Evolutionary conservation across 1,140 invertebrate genomes (phyloP).

Genomic region (Zophobas morio): DNA sequence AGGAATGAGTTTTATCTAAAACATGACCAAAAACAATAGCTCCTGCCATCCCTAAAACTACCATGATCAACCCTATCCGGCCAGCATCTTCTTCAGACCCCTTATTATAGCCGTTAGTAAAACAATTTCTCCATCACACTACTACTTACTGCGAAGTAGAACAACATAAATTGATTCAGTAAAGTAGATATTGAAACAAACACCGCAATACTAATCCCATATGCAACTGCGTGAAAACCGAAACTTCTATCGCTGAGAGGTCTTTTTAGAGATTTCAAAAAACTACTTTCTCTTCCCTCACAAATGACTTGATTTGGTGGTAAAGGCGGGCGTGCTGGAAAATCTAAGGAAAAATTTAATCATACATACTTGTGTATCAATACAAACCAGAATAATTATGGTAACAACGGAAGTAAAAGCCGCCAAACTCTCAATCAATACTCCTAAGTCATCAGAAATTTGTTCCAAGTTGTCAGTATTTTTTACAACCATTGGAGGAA

Average conservation of each 20-base stretch:
- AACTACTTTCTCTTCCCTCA: conserved; percentile 44
- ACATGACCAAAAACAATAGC: conserved; percentile 78
- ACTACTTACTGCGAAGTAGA: conserved; percentile 57
- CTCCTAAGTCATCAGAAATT: conserved; percentile 64
- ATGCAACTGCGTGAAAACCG: conserved; percentile 52
- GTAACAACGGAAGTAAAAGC: conserved; percentile 50
- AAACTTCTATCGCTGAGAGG: conserved; percentile 53
- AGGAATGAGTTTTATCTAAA: conserved; percentile 74
- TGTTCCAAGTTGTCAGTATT: conserved; percentile 66
- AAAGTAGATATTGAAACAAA: conserved; percentile 54
- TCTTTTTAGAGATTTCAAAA: conserved; percentile 45
- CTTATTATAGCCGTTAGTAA: conserved; percentile 18
- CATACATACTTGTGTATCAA: not conserved
- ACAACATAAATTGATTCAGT: conserved; percentile 57
- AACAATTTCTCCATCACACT: too few relatives aligned
- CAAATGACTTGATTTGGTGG: conserved; percentile 37
- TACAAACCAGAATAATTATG: conserved; percentile 51
- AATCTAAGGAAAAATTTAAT: conserved; percentile 45
- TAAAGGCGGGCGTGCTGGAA: conserved; percentile 47
- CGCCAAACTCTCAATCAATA: conserved; percentile 44
- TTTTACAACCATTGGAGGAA: conserved; percentile 68
- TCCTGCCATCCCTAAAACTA: conserved; percentile 79
- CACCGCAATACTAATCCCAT: conserved; percentile 56
- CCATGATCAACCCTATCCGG: conserved; percentile 79
- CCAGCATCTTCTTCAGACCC: conserved; percentile 74